Percentiles rank a stretch among this genome's conserved stretches.
Evolutionary conservation across 2,113 vertebrate species (phyloP).

Genomic region (Dryoscopus gambensis): DNA sequence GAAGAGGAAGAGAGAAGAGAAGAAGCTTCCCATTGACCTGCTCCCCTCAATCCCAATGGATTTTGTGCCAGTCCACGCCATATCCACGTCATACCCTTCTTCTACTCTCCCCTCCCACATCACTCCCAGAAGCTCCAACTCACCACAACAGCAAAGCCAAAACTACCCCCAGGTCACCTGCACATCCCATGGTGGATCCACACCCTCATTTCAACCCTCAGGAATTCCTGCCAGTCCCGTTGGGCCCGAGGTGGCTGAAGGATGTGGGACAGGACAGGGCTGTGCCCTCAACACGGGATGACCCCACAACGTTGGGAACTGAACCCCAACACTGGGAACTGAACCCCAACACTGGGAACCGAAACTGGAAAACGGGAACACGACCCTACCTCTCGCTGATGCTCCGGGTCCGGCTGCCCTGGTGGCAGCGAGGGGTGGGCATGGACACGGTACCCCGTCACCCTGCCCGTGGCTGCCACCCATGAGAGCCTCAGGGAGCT

Average conservation of each 20-base stretch:
- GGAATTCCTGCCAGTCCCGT: fast-evolving
- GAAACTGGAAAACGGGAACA: fast-evolving
- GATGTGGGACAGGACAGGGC: neutral
- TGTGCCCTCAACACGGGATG: neutral
- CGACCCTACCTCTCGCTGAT: constrained; percentile 72
- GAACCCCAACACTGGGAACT: neutral
- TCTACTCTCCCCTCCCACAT: too few species aligned
- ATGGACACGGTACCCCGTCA: constrained; percentile 74
- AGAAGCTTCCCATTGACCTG: too few species aligned
- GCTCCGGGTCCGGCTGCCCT: constrained; percentile 11
- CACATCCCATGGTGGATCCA: too few species aligned
- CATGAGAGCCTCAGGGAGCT: constrained; percentile 81
- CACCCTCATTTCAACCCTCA: neutral
- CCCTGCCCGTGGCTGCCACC: constrained; percentile 80
- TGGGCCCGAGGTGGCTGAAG: fast-evolving
- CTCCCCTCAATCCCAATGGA: too few species aligned
- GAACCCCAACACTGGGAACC: neutral
- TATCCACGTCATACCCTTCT: too few species aligned
- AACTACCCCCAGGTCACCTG: too few species aligned
- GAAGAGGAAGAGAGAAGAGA: too few species aligned
- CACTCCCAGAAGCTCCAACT: too few species aligned
- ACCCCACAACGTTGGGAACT: too few species aligned
- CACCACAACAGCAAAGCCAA: too few species aligned
- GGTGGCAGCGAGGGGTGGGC: constrained; percentile 66
- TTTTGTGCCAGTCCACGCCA: too few species aligned